These are phyloP conservation scores for Poicephalus meyeri DNA, from an alignment of 2,113 vertebrate genomes.

Conservation along the genomic window DNA sequence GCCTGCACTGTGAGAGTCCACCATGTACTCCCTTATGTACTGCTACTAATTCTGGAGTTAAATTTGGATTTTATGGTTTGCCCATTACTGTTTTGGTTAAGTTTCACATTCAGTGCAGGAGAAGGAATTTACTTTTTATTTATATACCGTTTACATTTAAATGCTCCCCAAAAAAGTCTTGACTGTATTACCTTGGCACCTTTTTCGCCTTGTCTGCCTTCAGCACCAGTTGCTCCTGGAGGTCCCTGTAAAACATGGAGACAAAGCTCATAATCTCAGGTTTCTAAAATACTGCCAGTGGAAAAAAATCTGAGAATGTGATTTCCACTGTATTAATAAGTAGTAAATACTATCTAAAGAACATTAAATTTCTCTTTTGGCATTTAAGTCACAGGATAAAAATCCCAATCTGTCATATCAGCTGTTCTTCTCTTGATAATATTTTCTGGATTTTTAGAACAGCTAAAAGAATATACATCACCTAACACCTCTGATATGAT, in stretches of 20 bases:
- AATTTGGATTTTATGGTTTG: not conserved
- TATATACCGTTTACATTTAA: not conserved
- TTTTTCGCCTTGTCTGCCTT: slow-evolving; percentile 98
- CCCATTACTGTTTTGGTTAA: not conserved
- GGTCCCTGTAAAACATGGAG: slow-evolving; percentile 82
- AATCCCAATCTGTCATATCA: not conserved
- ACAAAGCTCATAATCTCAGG: not conserved
- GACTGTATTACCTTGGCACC: slow-evolving; percentile 89
- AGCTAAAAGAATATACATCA: not conserved
- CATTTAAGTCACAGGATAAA: not conserved
- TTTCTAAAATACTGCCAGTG: not conserved
- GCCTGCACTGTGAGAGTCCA: not conserved
- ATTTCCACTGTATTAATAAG: not conserved
- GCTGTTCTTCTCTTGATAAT: not conserved
- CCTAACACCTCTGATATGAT: not conserved
- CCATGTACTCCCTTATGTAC: not conserved
- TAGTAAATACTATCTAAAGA: not conserved
- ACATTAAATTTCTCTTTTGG: not conserved
- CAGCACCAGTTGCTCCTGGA: slow-evolving; percentile 87
- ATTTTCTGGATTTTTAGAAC: not conserved
- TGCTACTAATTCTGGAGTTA: not conserved
- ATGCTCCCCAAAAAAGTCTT: not conserved
- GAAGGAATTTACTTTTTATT: not conserved
- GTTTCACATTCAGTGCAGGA: not conserved
- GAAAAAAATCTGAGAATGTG: not conserved